Percentiles rank a stretch among this genome's conserved stretches.
phyloP scores from a whole-genome alignment of 1,140 invertebrate genomes.

The Capitella teleta region DNA sequence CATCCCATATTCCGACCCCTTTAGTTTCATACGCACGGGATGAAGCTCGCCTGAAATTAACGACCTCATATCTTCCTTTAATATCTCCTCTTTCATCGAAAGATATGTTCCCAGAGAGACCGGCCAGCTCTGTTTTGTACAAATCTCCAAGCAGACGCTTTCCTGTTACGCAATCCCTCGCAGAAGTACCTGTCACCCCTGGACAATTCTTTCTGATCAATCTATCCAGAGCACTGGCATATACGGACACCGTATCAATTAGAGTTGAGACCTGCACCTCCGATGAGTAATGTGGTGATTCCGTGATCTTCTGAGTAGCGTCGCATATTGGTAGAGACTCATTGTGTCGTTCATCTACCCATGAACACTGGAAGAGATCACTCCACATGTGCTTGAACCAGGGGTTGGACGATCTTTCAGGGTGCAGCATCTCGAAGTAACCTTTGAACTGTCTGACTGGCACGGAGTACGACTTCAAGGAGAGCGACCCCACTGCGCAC shows the following conservation, averaged over 20 bases:
- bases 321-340: not conserved
- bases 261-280: not conserved
- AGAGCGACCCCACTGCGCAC: conserved; percentile 4
- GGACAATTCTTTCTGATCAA: conserved; percentile 6
- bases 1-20: conserved; percentile 11
- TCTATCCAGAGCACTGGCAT: conserved; percentile 8
- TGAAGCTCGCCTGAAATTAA: conserved; percentile 6
- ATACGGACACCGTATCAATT: conserved; percentile 9
- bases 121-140: conserved; percentile 16
- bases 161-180: conserved; percentile 15
- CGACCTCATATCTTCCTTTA: conserved; percentile 11
- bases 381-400: conserved; percentile 12
- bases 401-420: conserved; percentile 5
- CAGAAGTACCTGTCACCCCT: not conserved
- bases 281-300: too few relatives aligned
- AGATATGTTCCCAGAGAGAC: conserved; percentile 17
- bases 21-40: conserved; percentile 10
- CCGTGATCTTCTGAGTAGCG: not conserved
- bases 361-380: conserved; percentile 5
- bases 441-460: not conserved
- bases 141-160: conserved; percentile 15
- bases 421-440: conserved; percentile 8
- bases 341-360: not conserved
- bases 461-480: conserved; percentile 2
- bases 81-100: conserved; percentile 26